Conservation (phyloP, 2,797 vertebrate genomes). For the Gymnopithys bicolor region DNA sequence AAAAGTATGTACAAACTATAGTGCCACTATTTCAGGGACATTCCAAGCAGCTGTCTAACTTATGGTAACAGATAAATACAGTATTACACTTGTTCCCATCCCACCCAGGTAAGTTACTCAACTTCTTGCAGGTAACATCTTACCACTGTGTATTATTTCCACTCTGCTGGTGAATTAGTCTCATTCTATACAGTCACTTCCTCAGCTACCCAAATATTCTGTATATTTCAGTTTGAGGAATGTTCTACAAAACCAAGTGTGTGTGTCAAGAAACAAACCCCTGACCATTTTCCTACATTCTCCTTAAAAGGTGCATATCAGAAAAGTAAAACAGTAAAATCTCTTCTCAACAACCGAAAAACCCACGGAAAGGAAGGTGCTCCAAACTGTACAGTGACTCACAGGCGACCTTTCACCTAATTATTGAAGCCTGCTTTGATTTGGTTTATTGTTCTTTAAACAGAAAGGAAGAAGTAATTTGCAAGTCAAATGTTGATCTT, state of each 20-base stretch:
- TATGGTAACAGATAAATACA: not conserved
- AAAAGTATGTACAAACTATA: not conserved
- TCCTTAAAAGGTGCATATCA: not conserved
- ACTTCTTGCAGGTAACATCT: not conserved
- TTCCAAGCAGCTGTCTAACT: not conserved
- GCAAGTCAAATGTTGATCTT: not conserved
- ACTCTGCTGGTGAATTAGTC: not conserved
- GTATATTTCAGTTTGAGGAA: not conserved
- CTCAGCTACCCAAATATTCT: not conserved
- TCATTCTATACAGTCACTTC: not conserved
- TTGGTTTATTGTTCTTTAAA: not conserved
- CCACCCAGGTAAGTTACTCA: not conserved
- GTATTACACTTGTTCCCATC: not conserved
- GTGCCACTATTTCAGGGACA: not conserved
- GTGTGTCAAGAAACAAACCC: not conserved
- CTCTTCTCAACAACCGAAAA: not conserved
- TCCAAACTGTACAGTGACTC: not conserved
- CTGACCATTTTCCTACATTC: not conserved
- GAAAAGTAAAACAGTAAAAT: not conserved
- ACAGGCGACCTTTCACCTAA: not conserved
- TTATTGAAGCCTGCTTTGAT: not conserved
- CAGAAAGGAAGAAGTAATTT: not conserved
- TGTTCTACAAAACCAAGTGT: not conserved
- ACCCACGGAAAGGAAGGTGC: not conserved
- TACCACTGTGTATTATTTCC: not conserved